Evolutionary conservation across 2,888 invertebrate genomes (phyloP), one percentile per base, ranked within the genome.

Genomic region (Pomacea canaliculata): DNA sequence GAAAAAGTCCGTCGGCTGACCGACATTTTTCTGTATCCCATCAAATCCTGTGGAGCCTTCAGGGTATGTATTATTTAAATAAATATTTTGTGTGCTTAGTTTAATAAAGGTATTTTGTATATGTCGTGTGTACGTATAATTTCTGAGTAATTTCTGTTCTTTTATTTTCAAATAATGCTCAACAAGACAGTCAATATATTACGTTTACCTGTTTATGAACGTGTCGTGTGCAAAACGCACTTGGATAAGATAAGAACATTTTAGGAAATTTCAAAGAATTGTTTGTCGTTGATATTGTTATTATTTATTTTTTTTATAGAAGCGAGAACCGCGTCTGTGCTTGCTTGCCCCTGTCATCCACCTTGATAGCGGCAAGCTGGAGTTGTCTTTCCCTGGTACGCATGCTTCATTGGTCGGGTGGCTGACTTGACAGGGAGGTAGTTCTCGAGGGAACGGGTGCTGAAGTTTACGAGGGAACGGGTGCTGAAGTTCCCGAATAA

Each of bases 11-110:
- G 83, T 63, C 77, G 78, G 67, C 80, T 88, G 60, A 83, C 84
- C 12, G 83, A 92, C 79, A 92, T 95, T 80, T 94, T 93, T 87
- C 92, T 97, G 70, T 98, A 95, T 90, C 98, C 98, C 0, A 93
- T 98, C 10, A 98, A 98, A 92, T 97, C 97, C 0, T 97, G 97
- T 91, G 96, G 94, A 0, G 94, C 95, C 12, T 95, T 94, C 86
- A 93, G 83, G 81, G 88, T 87, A 73, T 74, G 80, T 70, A 37
- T 37, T n/a, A n/a, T n/a, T n/a, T n/a, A n/a, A n/a, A n/a, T n/a
- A n/a, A n/a, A n/a, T n/a, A n/a, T n/a, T n/a, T n/a, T n/a, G n/a
- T n/a, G n/a, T n/a, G n/a, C n/a, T n/a, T n/a, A n/a, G n/a, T n/a
- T n/a, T n/a, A n/a, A n/a, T n/a, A n/a, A n/a, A n/a, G n/a, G n/a